Evolutionary conservation across 2,888 invertebrate genomes (phyloP).

Genomic region (Acanthococcus lagerstroemiae): DNA sequence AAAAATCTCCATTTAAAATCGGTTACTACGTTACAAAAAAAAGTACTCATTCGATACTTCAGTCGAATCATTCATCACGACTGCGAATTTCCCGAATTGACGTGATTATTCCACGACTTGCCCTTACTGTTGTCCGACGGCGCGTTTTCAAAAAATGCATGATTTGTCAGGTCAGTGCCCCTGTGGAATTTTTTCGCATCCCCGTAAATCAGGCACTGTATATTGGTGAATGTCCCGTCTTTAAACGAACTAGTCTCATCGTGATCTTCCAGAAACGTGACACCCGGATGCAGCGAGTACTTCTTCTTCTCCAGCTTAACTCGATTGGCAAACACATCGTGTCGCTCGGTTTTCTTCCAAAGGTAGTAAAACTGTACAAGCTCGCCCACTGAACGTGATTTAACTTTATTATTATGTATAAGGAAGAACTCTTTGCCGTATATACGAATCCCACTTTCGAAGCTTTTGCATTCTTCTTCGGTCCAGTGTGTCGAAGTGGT

Average conservation of each 20-base stretch:
- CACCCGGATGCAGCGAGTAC: constrained; percentile 80
- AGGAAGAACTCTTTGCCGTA: constrained; percentile 94
- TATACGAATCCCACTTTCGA: constrained; percentile 85
- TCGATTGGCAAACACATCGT: constrained; percentile 80
- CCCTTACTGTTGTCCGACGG: not conserved
- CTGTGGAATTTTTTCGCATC: constrained; percentile 37
- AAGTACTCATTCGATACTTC: not conserved
- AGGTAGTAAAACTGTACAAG: constrained; percentile 91
- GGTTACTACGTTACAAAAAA: too few species aligned
- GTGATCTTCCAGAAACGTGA: constrained; percentile 47
- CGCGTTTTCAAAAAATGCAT: constrained; percentile 8
- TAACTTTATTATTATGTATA: constrained; percentile 87
- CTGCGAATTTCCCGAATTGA: not conserved
- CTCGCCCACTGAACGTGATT: constrained; percentile 90
- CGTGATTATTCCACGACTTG: constrained; percentile 9
- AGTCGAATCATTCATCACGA: not conserved
- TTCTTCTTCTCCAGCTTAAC: constrained; percentile 84
- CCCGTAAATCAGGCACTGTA: constrained; percentile 37
- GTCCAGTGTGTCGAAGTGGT: constrained; percentile 76
- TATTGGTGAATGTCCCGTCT: constrained; percentile 42
- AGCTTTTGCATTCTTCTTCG: constrained; percentile 92
- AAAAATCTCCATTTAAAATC: too few species aligned
- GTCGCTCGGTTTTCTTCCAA: constrained; percentile 98
- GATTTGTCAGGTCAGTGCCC: constrained; percentile 21
- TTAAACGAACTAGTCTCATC: constrained; percentile 35